Evolutionary conservation across 2,888 invertebrate genomes (phyloP).

Genomic region (Caenorhabditis afra): DNA sequence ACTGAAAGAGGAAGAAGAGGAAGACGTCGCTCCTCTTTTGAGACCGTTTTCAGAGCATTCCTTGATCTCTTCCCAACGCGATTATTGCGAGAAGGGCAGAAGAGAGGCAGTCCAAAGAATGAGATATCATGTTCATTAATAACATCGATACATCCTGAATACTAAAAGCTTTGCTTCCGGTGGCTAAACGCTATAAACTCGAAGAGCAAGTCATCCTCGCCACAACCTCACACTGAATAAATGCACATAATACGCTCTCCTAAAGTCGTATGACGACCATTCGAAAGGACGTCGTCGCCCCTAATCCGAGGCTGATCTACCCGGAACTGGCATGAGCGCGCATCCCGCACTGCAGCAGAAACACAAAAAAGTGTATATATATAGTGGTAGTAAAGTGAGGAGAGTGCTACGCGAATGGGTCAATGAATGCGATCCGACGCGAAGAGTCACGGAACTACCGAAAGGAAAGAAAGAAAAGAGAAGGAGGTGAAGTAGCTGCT

Average conservation of each 20-base stretch:
- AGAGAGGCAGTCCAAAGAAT: background rate
- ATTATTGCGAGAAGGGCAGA: background rate
- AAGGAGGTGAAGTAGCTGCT: slow-evolving; percentile 12
- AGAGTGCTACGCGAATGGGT: slow-evolving; percentile 5
- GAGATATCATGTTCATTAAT: background rate
- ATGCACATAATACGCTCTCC: slow-evolving; percentile 10
- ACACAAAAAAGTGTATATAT: background rate
- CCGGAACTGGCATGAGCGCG: slow-evolving; percentile 32
- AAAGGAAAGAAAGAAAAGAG: slow-evolving; percentile 22
- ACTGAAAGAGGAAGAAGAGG: slow-evolving; percentile 12
- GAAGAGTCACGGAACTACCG: slow-evolving; percentile 16
- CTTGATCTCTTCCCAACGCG: too few species aligned
- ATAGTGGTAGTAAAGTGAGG: background rate
- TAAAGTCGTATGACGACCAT: slow-evolving; percentile 37
- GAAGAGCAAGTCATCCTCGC: too few species aligned
- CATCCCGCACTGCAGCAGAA: slow-evolving; percentile 20
- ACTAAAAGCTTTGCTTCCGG: slow-evolving; percentile 45
- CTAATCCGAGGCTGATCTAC: slow-evolving; percentile 51
- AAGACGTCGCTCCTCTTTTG: background rate
- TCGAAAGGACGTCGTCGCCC: slow-evolving; percentile 35
- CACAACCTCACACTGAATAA: background rate
- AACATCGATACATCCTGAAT: background rate
- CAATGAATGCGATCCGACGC: slow-evolving; percentile 17
- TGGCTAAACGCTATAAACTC: slow-evolving; percentile 7
- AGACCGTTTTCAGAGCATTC: background rate